These are phyloP conservation scores for Eutolmus rufibarbis DNA, from an alignment of 2,888 invertebrate species.

Conservation along the genomic window DNA sequence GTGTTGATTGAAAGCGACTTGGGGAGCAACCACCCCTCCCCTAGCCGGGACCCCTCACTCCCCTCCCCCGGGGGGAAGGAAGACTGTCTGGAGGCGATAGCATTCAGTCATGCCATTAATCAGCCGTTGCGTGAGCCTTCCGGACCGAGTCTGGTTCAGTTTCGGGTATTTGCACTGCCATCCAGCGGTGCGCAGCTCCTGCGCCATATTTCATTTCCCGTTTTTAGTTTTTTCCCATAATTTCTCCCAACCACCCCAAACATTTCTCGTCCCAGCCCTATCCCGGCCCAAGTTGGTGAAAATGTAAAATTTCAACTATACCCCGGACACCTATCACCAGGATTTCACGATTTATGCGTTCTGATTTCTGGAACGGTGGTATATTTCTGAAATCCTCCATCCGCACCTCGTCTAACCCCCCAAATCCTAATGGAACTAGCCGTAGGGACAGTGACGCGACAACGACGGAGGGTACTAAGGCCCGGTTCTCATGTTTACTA, in stretches of 20 bases:
- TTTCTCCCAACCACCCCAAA: neutral
- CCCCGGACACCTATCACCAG: neutral
- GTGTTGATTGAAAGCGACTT: constrained; percentile 37
- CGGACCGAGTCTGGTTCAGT: neutral
- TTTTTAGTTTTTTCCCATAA: constrained; percentile 18
- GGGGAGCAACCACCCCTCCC: neutral
- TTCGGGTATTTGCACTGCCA: neutral
- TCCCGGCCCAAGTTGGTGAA: neutral
- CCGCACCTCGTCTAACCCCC: neutral
- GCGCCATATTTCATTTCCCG: constrained; percentile 19
- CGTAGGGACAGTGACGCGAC: neutral
- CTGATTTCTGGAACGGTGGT: neutral
- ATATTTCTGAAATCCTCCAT: neutral
- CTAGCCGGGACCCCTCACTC: too few species aligned
- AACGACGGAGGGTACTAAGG: neutral
- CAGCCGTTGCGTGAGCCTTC: constrained; percentile 18
- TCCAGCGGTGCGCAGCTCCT: neutral
- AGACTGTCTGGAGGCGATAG: constrained; percentile 37
- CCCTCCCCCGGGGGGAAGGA: neutral
- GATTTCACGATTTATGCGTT: constrained; percentile 14
- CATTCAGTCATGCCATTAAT: constrained; percentile 36
- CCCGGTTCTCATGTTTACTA: neutral
- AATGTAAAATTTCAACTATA: constrained; percentile 1
- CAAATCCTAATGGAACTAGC: neutral
- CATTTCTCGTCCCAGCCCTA: neutral